A percentile compares a stretch with the other conserved stretches of the same genome.
Conservation (phyloP, 2,888 invertebrate species). For the Andrena bucephala region DNA sequence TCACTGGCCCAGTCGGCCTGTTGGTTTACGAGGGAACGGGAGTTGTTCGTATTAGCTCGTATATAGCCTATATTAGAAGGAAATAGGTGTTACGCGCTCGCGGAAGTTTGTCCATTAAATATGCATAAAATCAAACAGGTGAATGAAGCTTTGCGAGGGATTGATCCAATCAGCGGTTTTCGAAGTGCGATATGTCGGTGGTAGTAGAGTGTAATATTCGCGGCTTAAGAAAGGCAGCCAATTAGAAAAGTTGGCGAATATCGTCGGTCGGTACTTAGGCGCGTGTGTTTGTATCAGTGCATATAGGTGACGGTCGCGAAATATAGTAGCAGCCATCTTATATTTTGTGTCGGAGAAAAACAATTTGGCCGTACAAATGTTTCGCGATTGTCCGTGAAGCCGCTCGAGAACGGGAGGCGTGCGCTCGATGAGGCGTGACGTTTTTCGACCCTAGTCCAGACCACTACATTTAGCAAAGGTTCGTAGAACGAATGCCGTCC, state of each 20-base stretch:
- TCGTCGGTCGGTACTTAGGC: slow-evolving; percentile 61
- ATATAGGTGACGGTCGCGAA: slow-evolving; percentile 73
- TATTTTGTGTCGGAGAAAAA: slow-evolving; percentile 85
- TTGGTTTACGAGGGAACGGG: neutral
- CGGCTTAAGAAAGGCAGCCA: slow-evolving; percentile 65
- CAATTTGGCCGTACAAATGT: slow-evolving; percentile 84
- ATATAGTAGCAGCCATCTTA: slow-evolving; percentile 85
- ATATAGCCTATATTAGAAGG: neutral
- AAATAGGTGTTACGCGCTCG: slow-evolving; percentile 1
- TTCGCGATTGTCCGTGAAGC: slow-evolving; percentile 82
- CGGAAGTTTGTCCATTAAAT: slow-evolving; percentile 43
- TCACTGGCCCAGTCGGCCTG: neutral
- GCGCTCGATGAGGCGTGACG: slow-evolving; percentile 84
- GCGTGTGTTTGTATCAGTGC: slow-evolving; percentile 58
- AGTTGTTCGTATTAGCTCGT: neutral
- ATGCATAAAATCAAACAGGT: slow-evolving; percentile 62
- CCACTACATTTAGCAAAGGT: slow-evolving; percentile 84
- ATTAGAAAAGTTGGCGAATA: slow-evolving; percentile 61
- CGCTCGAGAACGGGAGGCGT: slow-evolving; percentile 78
- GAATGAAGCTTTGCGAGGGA: slow-evolving; percentile 60
- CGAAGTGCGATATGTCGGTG: slow-evolving; percentile 39
- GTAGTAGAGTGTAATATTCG: slow-evolving; percentile 38
- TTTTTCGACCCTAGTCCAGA: slow-evolving; percentile 83
- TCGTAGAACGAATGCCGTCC: slow-evolving; percentile 72
- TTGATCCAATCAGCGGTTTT: slow-evolving; percentile 64